Conservation (phyloP, 2,888 invertebrate genomes). For the Eupithecia dodoneata region DNA sequence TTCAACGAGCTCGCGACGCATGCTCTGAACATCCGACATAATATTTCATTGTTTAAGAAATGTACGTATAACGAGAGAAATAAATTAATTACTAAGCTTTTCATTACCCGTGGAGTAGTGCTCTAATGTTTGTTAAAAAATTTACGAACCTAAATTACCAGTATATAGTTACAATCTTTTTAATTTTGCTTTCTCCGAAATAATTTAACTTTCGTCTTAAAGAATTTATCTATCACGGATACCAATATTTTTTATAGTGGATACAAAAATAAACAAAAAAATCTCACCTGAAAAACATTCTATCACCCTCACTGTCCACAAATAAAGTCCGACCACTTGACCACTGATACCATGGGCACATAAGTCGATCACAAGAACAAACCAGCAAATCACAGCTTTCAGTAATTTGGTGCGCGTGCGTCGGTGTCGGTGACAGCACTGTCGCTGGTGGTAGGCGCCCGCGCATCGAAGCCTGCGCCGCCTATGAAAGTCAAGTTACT, state of each 20-base stretch:
- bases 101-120: not conserved
- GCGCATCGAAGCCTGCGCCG: constrained; percentile 65
- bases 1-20: constrained; percentile 48
- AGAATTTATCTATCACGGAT: not conserved
- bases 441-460: constrained; percentile 58
- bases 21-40: not conserved
- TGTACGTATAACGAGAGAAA: not conserved
- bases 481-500: constrained; percentile 53
- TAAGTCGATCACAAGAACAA: constrained; percentile 58
- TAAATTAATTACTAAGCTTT: not conserved
- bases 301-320: constrained; percentile 60
- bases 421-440: constrained; percentile 58
- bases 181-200: not conserved
- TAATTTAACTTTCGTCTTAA: not conserved
- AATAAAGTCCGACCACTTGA: constrained; percentile 59
- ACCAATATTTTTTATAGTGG: not conserved
- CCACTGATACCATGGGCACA: constrained; percentile 68
- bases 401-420: constrained; percentile 46
- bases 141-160: not conserved
- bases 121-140: not conserved
- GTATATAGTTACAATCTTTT: not conserved
- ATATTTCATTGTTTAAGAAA: not conserved
- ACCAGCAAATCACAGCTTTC: constrained; percentile 46
- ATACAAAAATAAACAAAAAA: constrained; percentile 1
- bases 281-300: constrained; percentile 67